Conservation (phyloP, 2,888 invertebrate species). For the Cheilosia impressa region DNA sequence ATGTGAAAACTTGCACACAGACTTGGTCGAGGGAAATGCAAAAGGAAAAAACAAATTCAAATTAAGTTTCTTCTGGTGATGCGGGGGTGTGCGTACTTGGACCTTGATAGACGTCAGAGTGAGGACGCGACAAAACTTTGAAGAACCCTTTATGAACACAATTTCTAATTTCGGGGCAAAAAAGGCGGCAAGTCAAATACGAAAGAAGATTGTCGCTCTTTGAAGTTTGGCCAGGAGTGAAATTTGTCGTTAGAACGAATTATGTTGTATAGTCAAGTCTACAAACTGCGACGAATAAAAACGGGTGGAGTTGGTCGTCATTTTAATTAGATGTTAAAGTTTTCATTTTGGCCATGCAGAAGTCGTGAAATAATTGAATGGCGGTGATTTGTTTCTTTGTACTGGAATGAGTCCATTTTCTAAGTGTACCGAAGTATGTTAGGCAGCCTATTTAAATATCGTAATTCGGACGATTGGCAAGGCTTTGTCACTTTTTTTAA, state of each 20-base stretch:
- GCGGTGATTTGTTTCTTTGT: too few species aligned
- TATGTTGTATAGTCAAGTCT: slow-evolving; percentile 3
- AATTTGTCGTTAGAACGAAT: slow-evolving; percentile 44
- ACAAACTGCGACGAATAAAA: too few species aligned
- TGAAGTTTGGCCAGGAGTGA: slow-evolving; percentile 44
- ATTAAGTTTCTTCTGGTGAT: slow-evolving; percentile 5
- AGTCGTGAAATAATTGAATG: too few species aligned
- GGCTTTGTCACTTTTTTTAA: too few species aligned
- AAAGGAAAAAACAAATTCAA: background rate
- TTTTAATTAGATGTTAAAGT: too few species aligned
- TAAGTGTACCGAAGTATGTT: too few species aligned
- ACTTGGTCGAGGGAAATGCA: background rate
- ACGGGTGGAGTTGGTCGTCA: too few species aligned
- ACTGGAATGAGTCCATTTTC: too few species aligned
- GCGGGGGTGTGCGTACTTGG: background rate
- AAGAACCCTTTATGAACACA: slow-evolving; percentile 23
- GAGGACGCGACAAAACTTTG: slow-evolving; percentile 25
- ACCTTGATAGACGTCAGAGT: slow-evolving; percentile 22
- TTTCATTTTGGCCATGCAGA: too few species aligned
- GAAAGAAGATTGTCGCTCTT: slow-evolving; percentile 4
- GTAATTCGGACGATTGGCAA: too few species aligned
- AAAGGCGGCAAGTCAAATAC: background rate
- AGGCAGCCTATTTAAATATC: too few species aligned
- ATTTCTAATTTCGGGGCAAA: background rate
- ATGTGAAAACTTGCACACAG: slow-evolving; percentile 1